Conservation (phyloP, 30 jellyfish, hydroid and myxozoan genomes). For the Aurelia aurita region DNA sequence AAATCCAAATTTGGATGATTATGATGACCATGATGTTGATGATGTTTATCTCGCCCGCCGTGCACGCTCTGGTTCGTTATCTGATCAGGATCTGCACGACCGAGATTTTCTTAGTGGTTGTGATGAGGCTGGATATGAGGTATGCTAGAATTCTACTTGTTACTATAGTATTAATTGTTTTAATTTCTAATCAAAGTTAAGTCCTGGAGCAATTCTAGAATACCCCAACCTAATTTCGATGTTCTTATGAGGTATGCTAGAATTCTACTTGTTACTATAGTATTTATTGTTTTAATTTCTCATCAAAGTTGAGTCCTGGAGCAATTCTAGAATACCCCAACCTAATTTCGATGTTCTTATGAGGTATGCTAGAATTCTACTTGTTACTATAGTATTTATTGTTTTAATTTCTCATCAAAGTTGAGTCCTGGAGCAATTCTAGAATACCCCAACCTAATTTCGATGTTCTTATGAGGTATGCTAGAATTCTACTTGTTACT, state of each 20-base stretch:
- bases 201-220: no score
- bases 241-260: slow-evolving; percentile 89
- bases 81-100: slow-evolving; percentile 89
- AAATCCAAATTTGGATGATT: slow-evolving; percentile 25
- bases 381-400: background rate
- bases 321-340: no score
- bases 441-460: no score
- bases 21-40: slow-evolving; percentile 58
- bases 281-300: no score
- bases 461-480: slow-evolving; percentile 98
- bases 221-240: no score
- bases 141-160: slow-evolving; percentile 12
- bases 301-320: no score
- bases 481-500: background rate
- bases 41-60: slow-evolving; percentile 79
- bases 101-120: slow-evolving; percentile 69
- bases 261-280: background rate
- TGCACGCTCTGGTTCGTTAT: slow-evolving; percentile 88
- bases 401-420: no score
- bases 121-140: slow-evolving; percentile 98
- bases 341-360: no score
- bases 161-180: no score
- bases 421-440: no score
- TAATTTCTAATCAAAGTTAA: no score
- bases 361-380: slow-evolving; percentile 70